These are phyloP conservation scores for Oceanodroma tethys DNA, from an alignment of 2,113 vertebrate species.

Conservation along the genomic window DNA sequence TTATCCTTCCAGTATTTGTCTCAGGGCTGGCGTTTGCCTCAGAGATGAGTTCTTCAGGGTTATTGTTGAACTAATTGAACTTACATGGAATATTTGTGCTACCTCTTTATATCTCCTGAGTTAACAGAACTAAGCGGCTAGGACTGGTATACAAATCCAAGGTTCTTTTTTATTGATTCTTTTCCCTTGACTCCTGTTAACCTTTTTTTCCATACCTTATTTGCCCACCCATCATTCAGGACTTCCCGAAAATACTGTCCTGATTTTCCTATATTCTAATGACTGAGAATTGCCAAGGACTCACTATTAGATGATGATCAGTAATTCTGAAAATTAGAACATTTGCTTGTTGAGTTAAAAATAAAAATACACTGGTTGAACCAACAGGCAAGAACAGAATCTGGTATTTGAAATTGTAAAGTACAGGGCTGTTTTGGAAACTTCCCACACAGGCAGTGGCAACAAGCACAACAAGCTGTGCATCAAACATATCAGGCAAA, in stretches of 20 bases:
- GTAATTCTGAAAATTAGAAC: background rate
- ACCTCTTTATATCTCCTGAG: background rate
- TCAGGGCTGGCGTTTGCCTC: background rate
- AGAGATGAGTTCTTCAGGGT: background rate
- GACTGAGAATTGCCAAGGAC: background rate
- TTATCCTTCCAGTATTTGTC: background rate
- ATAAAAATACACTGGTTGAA: background rate
- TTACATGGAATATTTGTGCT: background rate
- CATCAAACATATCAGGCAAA: background rate
- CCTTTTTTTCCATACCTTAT: background rate
- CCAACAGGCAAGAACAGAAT: background rate
- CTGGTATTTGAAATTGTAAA: background rate
- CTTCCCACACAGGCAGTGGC: background rate
- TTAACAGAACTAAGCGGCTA: background rate
- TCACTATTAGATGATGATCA: background rate
- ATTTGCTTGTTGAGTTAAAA: background rate
- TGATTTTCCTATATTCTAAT: background rate
- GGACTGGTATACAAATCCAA: background rate
- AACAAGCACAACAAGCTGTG: background rate
- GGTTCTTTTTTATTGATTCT: background rate
- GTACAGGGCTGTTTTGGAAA: background rate
- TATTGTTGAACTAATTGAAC: background rate
- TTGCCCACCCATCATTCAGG: background rate
- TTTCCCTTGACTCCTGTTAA: background rate
- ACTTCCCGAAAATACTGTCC: background rate